A percentile compares a stretch with the other conserved stretches of the same genome.
phyloP scores from a whole-genome alignment of 2,888 invertebrate genomes.

The Lepetodrilus schrolli region DNA sequence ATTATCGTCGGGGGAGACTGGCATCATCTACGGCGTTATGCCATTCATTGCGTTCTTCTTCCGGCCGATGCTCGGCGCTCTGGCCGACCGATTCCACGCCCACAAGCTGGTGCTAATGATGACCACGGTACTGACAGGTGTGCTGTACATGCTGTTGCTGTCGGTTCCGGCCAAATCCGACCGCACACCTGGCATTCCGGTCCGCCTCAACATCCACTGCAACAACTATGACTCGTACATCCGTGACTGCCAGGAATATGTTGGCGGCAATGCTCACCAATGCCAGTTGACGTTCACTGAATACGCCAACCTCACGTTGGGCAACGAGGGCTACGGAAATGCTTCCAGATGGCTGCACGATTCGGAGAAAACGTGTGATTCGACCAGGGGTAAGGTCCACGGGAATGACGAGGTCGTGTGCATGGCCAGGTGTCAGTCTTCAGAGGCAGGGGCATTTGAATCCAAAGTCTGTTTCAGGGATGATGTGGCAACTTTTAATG shows the following conservation, averaged over 20 bases:
- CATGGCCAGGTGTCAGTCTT: slow-evolving; percentile 37
- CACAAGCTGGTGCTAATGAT: slow-evolving; percentile 89
- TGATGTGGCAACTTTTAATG: slow-evolving; percentile 31
- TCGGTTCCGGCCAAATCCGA: slow-evolving; percentile 64
- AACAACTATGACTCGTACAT: slow-evolving; percentile 59
- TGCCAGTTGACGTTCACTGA: slow-evolving; percentile 31
- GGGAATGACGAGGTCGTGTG: slow-evolving; percentile 35
- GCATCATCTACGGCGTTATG: slow-evolving; percentile 85
- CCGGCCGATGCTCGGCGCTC: slow-evolving; percentile 84
- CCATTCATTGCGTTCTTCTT: slow-evolving; percentile 87
- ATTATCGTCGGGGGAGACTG: slow-evolving; percentile 83
- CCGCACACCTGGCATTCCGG: background rate
- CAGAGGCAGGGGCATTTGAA: slow-evolving; percentile 30
- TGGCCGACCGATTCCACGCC: slow-evolving; percentile 86
- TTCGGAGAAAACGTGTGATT: background rate
- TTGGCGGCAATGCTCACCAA: background rate
- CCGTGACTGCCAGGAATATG: slow-evolving; percentile 49
- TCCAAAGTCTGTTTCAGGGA: slow-evolving; percentile 47
- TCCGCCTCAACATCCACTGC: slow-evolving; percentile 56
- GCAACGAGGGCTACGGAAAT: background rate
- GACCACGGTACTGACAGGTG: slow-evolving; percentile 85
- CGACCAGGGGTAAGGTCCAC: background rate
- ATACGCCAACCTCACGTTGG: slow-evolving; percentile 26
- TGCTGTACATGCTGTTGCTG: slow-evolving; percentile 86
- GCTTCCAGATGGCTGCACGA: background rate